Conservation (phyloP, 2,888 invertebrate genomes). For the Lycaena phlaeas region DNA sequence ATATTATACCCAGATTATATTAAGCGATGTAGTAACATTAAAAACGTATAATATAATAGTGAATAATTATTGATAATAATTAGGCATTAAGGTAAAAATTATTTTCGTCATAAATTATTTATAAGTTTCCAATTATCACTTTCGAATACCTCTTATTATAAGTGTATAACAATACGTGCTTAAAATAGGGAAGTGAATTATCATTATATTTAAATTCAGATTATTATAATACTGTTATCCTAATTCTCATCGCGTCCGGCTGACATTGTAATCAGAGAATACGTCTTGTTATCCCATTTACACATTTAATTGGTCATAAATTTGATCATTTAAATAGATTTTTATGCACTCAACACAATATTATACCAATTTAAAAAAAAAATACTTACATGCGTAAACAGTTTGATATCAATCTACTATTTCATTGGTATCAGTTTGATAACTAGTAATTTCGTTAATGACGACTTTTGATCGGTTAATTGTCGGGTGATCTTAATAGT, state of each 20-base stretch:
- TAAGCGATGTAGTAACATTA: too few species aligned
- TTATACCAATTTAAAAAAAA: neutral
- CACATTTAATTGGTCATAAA: constrained; percentile 5
- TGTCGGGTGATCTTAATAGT: too few species aligned
- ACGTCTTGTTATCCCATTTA: constrained; percentile 6
- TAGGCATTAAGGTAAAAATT: too few species aligned
- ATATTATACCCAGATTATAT: too few species aligned
- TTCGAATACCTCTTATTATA: constrained; percentile 3
- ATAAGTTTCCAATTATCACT: neutral
- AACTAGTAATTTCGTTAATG: too few species aligned
- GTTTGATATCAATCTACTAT: too few species aligned
- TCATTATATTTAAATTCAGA: constrained; percentile 25
- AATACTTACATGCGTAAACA: neutral
- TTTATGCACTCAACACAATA: constrained; percentile 3
- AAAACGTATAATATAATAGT: too few species aligned
- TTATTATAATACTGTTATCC: constrained; percentile 26
- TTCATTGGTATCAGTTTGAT: too few species aligned
- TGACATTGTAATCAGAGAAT: constrained; percentile 11
- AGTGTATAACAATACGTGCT: neutral
- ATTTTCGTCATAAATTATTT: constrained; percentile 1
- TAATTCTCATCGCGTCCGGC: constrained; percentile 20
- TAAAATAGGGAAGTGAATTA: constrained; percentile 14
- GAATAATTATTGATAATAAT: too few species aligned
- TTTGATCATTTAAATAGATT: constrained; percentile 3
- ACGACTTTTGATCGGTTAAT: too few species aligned